Evolutionary conservation across 2,113 vertebrate species (phyloP).

Genomic region (Peromyscus californicus): DNA sequence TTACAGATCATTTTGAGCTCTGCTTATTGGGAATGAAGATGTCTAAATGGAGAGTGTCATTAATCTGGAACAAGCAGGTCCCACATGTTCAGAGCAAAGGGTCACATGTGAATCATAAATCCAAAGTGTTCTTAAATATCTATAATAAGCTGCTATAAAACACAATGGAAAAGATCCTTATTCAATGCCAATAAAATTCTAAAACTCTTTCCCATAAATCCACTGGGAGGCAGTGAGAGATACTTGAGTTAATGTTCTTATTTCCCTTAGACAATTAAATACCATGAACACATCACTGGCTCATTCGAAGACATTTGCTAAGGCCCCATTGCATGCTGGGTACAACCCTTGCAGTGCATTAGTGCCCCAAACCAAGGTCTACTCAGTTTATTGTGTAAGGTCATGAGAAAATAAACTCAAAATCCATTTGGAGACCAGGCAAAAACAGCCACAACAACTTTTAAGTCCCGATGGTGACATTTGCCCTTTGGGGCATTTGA

Average conservation of each 20-base stretch:
- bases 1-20: not conserved
- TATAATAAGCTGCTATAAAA: constrained; percentile 8
- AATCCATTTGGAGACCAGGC: constrained; percentile 8
- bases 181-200: constrained; percentile 37
- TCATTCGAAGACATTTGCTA: not conserved
- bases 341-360: not conserved
- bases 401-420: constrained; percentile 42
- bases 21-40: constrained; percentile 9
- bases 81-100: not conserved
- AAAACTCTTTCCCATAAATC: constrained; percentile 35
- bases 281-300: not conserved
- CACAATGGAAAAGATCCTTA: not conserved
- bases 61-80: not conserved
- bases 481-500: not conserved
- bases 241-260: constrained; percentile 10
- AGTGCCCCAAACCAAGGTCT: not conserved
- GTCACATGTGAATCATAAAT: not conserved
- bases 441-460: not conserved
- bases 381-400: not conserved
- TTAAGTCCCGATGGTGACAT: not conserved
- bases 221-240: not conserved
- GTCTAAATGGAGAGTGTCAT: not conserved
- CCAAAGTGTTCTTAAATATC: not conserved
- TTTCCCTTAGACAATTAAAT: constrained; percentile 37
- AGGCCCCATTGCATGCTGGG: not conserved